Evolutionary conservation across 2,797 vertebrate species (phyloP), one percentile per base, ranked within the genome.

Genomic region (Huso huso): DNA sequence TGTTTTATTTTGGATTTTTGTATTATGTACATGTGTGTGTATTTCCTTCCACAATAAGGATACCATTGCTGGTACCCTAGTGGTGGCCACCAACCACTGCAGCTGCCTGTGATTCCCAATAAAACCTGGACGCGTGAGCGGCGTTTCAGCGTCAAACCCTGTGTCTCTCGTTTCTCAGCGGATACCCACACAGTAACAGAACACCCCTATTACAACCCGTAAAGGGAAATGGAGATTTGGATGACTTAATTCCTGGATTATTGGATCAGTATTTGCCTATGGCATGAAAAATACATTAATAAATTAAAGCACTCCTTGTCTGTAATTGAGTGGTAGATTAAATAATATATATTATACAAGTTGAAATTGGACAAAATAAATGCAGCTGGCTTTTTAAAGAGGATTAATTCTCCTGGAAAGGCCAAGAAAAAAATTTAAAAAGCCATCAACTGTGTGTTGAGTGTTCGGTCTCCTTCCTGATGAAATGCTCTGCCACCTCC

Each of bases 371-470:
- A 13, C 55, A 58, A 58, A 58, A n/a, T 58, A 58, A 58, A 13
- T 58, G 55, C 55, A 58, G 55, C 55, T 58, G 55, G 10, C 12
- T 58, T 58, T 58, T 58, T 58, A 58, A 58, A 6, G 55, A 58
- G 55, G n/a, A 11, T 13, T n/a, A 5, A 13, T 13, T 58, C n/a
- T 13, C 12, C 55, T 58, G 12, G 37, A 58, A 58, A 58, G 55
- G 55, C 10, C 55, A n/a, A 58, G 55, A 58, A 58, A 58, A 58
- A 58, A 58, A 58, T n/a, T n/a, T n/a, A n/a, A 53, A 53, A 53
- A 7, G 3, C 52, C 12, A 9, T 53, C 4, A 53, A 12, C 55
- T 58, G 12, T 13, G 7, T 11, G 55, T 7, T n/a, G 37, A 37
- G 37, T 37, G 37, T 7, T n/a, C n/a, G 10, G 55, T n/a, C 12